Conservation (phyloP, 1,140 invertebrate species). For the Mylabris phalerata region DNA sequence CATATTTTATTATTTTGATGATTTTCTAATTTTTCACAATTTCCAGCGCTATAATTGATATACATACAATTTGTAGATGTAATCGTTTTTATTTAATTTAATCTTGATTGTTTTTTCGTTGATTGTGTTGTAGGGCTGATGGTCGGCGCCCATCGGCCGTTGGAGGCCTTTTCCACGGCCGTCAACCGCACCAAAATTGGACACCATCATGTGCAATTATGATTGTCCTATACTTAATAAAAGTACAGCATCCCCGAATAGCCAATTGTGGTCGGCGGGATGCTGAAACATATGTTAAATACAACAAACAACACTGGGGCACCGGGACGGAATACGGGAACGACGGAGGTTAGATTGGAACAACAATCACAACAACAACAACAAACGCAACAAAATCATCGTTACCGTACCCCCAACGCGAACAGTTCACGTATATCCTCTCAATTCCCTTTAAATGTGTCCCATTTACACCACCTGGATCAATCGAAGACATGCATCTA, state of each 20-base stretch:
- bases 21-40: too few species aligned
- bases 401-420: conserved; percentile 27
- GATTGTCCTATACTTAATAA: too few species aligned
- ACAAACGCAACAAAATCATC: conserved; percentile 7
- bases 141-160: too few species aligned
- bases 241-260: conserved; percentile 1
- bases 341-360: conserved; percentile 15
- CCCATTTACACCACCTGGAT: conserved; percentile 26
- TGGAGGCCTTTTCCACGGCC: too few species aligned
- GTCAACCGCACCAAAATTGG: too few species aligned
- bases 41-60: too few species aligned
- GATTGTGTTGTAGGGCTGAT: too few species aligned
- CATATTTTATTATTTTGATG: too few species aligned
- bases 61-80: too few species aligned
- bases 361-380: conserved; percentile 1
- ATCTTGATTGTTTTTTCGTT: too few species aligned
- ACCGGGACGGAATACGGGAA: conserved; percentile 21
- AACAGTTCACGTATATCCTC: conserved; percentile 33
- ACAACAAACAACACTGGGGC: conserved; percentile 16
- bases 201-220: too few species aligned
- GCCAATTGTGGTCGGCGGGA: conserved; percentile 18
- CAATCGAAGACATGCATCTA: not conserved
- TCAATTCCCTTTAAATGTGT: conserved; percentile 36
- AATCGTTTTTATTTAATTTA: too few species aligned
- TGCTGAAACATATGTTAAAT: conserved; percentile 40